Evolutionary conservation across 1,140 invertebrate genomes (phyloP).

Genomic region (Leptinotarsa lineolata): DNA sequence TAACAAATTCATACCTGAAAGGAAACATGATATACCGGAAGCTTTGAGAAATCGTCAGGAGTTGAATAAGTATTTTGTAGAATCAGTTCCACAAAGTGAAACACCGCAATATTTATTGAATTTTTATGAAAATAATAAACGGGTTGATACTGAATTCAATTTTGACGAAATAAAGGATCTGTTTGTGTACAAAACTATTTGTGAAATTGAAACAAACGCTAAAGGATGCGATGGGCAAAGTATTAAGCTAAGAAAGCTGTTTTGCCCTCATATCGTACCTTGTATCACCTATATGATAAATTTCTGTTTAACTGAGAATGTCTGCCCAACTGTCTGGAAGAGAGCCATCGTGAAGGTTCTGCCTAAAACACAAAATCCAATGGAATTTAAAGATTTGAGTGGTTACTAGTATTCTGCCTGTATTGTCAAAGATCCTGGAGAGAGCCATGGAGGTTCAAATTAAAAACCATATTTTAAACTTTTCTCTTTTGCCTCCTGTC

Average conservation of each 20-base stretch:
- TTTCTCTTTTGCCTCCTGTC: constrained; percentile 9
- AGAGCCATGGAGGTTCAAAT: constrained; percentile 18
- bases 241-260: constrained; percentile 7
- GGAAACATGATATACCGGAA: constrained; percentile 17
- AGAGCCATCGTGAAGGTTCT: no score
- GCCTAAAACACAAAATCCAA: no score
- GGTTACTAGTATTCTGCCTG: no score
- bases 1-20: constrained; percentile 16
- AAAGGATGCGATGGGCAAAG: not conserved
- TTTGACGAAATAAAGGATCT: no score
- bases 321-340: no score
- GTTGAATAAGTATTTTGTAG: constrained; percentile 13
- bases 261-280: constrained; percentile 20
- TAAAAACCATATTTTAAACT: constrained; percentile 1
- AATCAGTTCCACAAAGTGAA: constrained; percentile 9
- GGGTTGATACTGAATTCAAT: not conserved
- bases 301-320: constrained; percentile 20
- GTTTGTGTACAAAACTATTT: constrained; percentile 22
- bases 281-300: constrained; percentile 20
- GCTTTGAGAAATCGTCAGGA: constrained; percentile 7
- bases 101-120: not conserved
- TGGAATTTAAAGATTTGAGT: no score
- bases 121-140: constrained; percentile 24
- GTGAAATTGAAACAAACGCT: constrained; percentile 1
- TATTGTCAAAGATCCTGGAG: no score